Percentiles rank a stretch among this genome's conserved stretches.
These are phyloP conservation scores for Pagetopsis macropterus DNA, from an alignment of 2,797 vertebrate genomes.

Conservation along the genomic window DNA sequence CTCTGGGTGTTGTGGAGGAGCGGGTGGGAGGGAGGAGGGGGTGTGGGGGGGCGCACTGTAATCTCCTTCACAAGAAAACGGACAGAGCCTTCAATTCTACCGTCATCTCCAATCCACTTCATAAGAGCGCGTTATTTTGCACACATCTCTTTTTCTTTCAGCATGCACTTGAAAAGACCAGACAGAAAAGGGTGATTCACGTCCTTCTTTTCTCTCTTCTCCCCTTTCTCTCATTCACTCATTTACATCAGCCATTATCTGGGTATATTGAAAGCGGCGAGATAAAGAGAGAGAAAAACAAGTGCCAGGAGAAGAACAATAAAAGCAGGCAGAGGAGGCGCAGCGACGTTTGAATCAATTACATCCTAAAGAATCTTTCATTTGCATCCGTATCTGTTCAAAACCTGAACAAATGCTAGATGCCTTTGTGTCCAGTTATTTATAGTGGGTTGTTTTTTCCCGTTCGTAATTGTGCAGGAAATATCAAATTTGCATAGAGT, in stretches of 20 bases:
- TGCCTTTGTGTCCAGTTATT: slow-evolving; percentile 97
- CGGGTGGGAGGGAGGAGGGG: slow-evolving; percentile 18
- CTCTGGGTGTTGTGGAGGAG: slow-evolving; percentile 55
- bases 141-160: slow-evolving; percentile 29
- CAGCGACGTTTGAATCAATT: slow-evolving; percentile 86
- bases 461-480: slow-evolving; percentile 96
- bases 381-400: slow-evolving; percentile 86
- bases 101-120: slow-evolving; percentile 73
- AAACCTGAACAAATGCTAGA: slow-evolving; percentile 93
- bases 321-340: slow-evolving; percentile 76
- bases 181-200: slow-evolving; percentile 67
- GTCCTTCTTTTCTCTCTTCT: slow-evolving; percentile 42
- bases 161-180: slow-evolving; percentile 62
- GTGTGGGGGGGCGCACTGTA: slow-evolving; percentile 39
- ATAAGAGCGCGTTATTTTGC: slow-evolving; percentile 64
- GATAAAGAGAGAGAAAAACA: slow-evolving; percentile 78
- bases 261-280: slow-evolving; percentile 79
- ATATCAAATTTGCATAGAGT: slow-evolving; percentile 99
- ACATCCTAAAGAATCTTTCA: slow-evolving; percentile 87
- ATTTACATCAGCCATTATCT: slow-evolving; percentile 84
- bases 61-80: slow-evolving; percentile 62
- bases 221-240: slow-evolving; percentile 72
- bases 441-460: slow-evolving; percentile 83
- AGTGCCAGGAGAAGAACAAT: slow-evolving; percentile 71
- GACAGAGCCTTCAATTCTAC: slow-evolving; percentile 56